Conservation (phyloP, 2,113 vertebrate species). For the Poeciliopsis prolifica region DNA sequence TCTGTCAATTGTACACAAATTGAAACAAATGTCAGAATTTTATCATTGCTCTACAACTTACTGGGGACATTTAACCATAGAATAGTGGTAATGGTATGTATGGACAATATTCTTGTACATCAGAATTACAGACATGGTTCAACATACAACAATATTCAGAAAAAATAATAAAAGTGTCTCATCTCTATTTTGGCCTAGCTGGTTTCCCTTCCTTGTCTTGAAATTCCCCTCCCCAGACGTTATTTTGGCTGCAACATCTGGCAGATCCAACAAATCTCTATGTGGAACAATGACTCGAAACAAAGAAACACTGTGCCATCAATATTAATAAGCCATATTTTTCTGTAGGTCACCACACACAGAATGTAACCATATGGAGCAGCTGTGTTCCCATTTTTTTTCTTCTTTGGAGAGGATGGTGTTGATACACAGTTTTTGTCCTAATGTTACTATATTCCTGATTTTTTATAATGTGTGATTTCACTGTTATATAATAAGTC, state of each 20-base stretch:
- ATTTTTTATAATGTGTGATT: neutral
- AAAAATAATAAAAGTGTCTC: slow-evolving; percentile 7
- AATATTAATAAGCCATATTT: slow-evolving; percentile 37
- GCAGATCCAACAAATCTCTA: slow-evolving; percentile 33
- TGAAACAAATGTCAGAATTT: too few species aligned
- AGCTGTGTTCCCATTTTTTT: neutral
- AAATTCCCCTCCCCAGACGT: slow-evolving; percentile 1
- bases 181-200: neutral
- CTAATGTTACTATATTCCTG: neutral
- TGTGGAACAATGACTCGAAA: slow-evolving; percentile 22
- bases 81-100: too few species aligned
- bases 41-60: too few species aligned
- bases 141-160: neutral
- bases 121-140: slow-evolving; percentile 17
- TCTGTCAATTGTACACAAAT: too few species aligned
- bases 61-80: too few species aligned
- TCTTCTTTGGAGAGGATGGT: neutral
- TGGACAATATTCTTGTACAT: neutral
- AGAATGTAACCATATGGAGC: slow-evolving; percentile 26
- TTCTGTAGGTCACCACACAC: slow-evolving; percentile 8
- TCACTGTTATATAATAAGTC: neutral
- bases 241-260: slow-evolving; percentile 41
- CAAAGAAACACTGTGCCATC: slow-evolving; percentile 23
- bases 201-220: slow-evolving; percentile 27
- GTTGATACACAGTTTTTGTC: slow-evolving; percentile 4